A percentile compares a stretch with the other conserved stretches of the same genome.
Conservation (phyloP, 2,888 invertebrate genomes). For the Hartigia nigra region DNA sequence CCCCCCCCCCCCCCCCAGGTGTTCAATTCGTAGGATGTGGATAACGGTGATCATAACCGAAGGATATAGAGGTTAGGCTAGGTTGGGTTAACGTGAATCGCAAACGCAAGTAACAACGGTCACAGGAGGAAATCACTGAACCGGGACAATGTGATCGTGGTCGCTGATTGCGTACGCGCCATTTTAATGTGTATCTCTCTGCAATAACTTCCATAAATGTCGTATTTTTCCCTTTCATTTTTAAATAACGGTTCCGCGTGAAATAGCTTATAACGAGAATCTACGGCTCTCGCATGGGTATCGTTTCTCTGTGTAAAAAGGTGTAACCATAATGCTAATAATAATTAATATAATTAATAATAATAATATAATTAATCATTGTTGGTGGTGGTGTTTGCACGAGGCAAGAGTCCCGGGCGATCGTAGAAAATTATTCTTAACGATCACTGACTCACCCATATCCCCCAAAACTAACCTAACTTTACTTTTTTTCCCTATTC, state of each 20-base stretch:
- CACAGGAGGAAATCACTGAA: background rate
- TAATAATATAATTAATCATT: constrained; percentile 41
- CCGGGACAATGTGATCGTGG: background rate
- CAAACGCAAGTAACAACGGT: background rate
- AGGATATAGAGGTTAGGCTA: background rate
- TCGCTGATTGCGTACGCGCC: background rate
- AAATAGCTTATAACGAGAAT: background rate
- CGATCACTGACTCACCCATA: background rate
- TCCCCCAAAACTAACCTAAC: background rate
- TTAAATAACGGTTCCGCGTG: background rate
- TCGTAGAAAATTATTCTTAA: constrained; percentile 18
- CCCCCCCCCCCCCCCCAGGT: background rate
- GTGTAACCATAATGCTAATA: constrained; percentile 63
- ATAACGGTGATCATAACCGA: background rate
- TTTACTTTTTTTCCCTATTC: constrained; percentile 1
- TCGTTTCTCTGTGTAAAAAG: constrained; percentile 60
- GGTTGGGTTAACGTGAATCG: background rate
- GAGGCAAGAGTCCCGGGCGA: constrained; percentile 61
- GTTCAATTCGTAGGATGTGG: background rate
- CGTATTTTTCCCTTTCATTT: background rate
- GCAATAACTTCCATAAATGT: background rate
- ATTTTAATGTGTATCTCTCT: background rate
- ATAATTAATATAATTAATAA: constrained; percentile 52
- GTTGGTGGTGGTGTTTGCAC: constrained; percentile 46
- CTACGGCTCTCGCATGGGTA: background rate